Evolutionary conservation across 2,888 invertebrate species (phyloP), one percentile per base, ranked within the genome.

Genomic region (Leptinotarsa haldemani): DNA sequence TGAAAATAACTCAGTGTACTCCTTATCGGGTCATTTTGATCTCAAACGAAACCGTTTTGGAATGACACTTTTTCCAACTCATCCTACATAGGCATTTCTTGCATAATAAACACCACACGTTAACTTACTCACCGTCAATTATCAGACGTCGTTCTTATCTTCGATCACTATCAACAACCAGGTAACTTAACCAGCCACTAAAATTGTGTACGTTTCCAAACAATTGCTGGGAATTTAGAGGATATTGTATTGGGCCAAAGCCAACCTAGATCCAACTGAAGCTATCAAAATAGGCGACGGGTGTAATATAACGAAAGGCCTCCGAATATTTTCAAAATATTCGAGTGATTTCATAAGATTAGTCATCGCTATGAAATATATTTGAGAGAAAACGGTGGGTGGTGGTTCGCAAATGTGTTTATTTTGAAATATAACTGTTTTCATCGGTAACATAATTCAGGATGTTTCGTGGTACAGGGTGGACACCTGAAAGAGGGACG

Each of bases 171-270:
- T 65, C 65, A 65, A 48, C 66, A 69, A 69, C 52, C 69, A 66
- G 74, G 65, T 69, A 71, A 74, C 71, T 69, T 30, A 46, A 74
- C 69, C 69, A 71, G 74, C 61, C 71, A 74, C 74, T 69, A 71
- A 71, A 69, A 65, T 25, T 65, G 74, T 74, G 74, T 18, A 47
- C 7, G 56, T 70, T 68, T 68, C 63, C 58, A 71, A 72, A 74
- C 71, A 75, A 74, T 74, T 65, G 47, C 70, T 25, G 66, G 70
- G 70, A 75, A 75, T 77, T 73, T 74, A 68, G 72, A 68, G 77
- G 67, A 71, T 67, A 70, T 50, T 50, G 63, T 52, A 71, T 75
- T 77, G 77, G 77, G 75, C 48, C 40, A 13, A n/a, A 68, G 77
- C 77, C 77, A 77, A 75, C 56, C 73, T 22, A 70, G 20, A 46